Evolutionary conservation across 35 echinoderm and acorn worm genomes (phyloP), one percentile per base, ranked within the genome.

Genomic region (Chiridota heheva): DNA sequence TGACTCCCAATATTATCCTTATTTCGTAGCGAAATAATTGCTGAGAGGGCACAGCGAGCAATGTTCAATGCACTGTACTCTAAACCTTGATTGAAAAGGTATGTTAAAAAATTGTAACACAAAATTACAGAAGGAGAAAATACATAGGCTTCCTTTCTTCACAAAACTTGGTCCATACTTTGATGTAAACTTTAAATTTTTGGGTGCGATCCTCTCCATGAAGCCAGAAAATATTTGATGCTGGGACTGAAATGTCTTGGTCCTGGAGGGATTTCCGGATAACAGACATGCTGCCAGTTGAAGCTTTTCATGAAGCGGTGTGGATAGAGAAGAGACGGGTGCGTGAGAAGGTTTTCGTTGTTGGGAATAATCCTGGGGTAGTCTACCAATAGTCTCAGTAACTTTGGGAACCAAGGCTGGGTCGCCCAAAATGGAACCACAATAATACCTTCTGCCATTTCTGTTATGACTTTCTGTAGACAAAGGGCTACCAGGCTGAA

Each of bases 31-130:
- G 71, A 47, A 16, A 67, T 17, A 10, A 32, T 47, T 31, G 68
- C 42, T 40, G 68, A 16, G 42, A 83, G 45, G 16, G 65, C 10
- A 36, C 29, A 53, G 7, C 42, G 5, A 35, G 44, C 43, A 25
- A 36, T 70, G 56, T 70, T 83, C 28, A 83, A 17, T 26, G 65
- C 25, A 25, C 64, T 70, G 81, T 35, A 83, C n/a, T 66, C 34
- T 2, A 78, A n/a, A n/a, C n/a, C n/a, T n/a, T n/a, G n/a, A n/a
- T n/a, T n/a, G n/a, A n/a, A n/a, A n/a, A n/a, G n/a, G n/a, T n/a
- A n/a, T n/a, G n/a, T n/a, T n/a, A n/a, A n/a, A n/a, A n/a, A n/a
- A n/a, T n/a, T n/a, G n/a, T n/a, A n/a, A n/a, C n/a, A n/a, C n/a
- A n/a, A n/a, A n/a, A n/a, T n/a, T n/a, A n/a, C n/a, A n/a, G n/a